These are phyloP conservation scores for Porites evermanni DNA, from an alignment of 92 coral and sea anemone genomes.

Conservation along the genomic window DNA sequence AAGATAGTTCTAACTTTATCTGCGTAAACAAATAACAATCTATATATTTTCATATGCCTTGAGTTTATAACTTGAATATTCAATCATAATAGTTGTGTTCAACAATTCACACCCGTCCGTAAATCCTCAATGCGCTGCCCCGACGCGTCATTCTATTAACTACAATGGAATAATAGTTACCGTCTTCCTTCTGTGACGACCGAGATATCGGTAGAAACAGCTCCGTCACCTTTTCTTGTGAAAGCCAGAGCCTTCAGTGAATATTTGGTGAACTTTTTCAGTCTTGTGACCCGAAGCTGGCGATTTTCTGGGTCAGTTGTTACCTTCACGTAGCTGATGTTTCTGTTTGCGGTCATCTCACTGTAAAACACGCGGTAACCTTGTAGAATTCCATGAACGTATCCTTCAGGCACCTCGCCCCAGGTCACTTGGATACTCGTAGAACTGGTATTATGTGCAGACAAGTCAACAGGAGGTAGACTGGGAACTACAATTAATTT, in stretches of 20 bases:
- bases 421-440: conserved; percentile 76
- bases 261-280: conserved; percentile 61
- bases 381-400: conserved; percentile 73
- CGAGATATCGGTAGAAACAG: conserved; percentile 55
- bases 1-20: too few relatives aligned
- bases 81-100: too few relatives aligned
- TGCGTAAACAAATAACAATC: too few relatives aligned
- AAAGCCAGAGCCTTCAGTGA: conserved; percentile 71
- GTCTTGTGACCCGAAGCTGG: conserved; percentile 37
- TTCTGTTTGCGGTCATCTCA: conserved; percentile 1
- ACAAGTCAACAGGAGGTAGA: conserved; percentile 68
- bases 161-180: conserved; percentile 23
- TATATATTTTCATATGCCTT: too few relatives aligned
- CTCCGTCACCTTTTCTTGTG: conserved; percentile 78
- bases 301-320: conserved; percentile 25
- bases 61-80: too few relatives aligned
- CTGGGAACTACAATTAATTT: conserved; percentile 68
- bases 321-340: conserved; percentile 15
- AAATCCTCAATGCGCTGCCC: too few relatives aligned
- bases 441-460: conserved; percentile 83
- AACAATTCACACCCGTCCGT: too few relatives aligned
- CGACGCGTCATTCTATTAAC: too few relatives aligned
- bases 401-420: conserved; percentile 69
- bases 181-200: conserved; percentile 82
- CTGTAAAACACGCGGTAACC: conserved; percentile 82